Percentiles rank a stretch among this genome's conserved stretches.
Conservation (phyloP, 92 coral and sea anemone genomes). For the Phenganax marumi region DNA sequence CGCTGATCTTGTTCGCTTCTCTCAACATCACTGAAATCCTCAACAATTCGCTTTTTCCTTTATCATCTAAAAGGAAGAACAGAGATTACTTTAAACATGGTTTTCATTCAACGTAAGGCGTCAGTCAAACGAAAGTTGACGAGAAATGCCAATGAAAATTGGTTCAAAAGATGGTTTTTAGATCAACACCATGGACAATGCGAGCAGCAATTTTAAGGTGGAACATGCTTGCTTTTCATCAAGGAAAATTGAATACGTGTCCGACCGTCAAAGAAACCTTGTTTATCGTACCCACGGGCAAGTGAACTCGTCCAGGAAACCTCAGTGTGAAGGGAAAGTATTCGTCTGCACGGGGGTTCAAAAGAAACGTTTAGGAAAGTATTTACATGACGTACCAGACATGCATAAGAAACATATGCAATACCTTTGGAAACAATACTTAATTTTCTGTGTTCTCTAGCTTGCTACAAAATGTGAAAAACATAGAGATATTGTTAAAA, state of each 20-base stretch:
- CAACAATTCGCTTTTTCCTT: slow-evolving; percentile 82
- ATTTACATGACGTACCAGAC: not conserved
- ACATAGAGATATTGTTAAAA: not conserved
- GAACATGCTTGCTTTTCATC: no score
- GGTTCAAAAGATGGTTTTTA: no score
- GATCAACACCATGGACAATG: not conserved
- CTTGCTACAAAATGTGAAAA: slow-evolving; percentile 2
- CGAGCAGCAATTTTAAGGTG: no score
- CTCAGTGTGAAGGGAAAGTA: no score
- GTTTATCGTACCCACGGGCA: no score
- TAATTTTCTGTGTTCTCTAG: slow-evolving; percentile 31
- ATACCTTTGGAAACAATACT: slow-evolving; percentile 33
- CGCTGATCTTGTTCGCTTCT: slow-evolving; percentile 97
- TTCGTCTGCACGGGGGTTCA: no score
- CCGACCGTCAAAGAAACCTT: no score
- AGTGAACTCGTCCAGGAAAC: not conserved
- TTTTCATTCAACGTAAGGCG: not conserved
- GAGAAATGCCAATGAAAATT: no score
- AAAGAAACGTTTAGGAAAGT: no score
- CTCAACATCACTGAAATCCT: slow-evolving; percentile 89
- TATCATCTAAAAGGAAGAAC: slow-evolving; percentile 60
- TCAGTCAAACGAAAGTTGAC: no score
- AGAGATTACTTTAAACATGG: not conserved
- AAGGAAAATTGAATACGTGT: no score
- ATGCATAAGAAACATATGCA: not conserved